Percentiles rank a stretch among this genome's conserved stretches.
Evolutionary conservation across 2,113 vertebrate species (phyloP).

Genomic region (Neomonachus schauinslandi): DNA sequence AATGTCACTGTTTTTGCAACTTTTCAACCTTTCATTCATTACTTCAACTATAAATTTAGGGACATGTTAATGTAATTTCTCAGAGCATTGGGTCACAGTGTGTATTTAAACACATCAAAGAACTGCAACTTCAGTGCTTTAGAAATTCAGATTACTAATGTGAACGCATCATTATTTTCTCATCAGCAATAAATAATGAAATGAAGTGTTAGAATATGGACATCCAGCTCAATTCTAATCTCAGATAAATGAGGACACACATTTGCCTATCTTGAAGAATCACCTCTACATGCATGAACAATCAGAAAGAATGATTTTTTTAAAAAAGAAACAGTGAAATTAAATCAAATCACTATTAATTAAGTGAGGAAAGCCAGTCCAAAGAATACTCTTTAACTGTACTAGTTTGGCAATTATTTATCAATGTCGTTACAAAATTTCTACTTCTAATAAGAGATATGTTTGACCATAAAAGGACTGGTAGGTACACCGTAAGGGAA

Average conservation of each 20-base stretch:
- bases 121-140: slow-evolving; percentile 24
- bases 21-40: slow-evolving; percentile 50
- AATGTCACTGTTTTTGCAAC: background rate
- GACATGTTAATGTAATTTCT: slow-evolving; percentile 31
- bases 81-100: background rate
- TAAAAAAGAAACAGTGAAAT: slow-evolving; percentile 31
- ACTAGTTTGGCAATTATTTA: background rate
- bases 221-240: slow-evolving; percentile 39
- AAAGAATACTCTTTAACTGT: background rate
- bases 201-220: background rate
- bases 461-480: background rate
- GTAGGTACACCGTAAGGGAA: background rate
- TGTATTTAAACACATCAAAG: slow-evolving; percentile 51
- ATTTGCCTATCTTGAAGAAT: slow-evolving; percentile 38
- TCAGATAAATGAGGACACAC: background rate
- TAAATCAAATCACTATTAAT: slow-evolving; percentile 33
- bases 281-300: background rate
- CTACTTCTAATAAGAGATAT: background rate
- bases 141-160: slow-evolving; percentile 50
- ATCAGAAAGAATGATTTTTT: slow-evolving; percentile 11
- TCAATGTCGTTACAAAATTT: background rate
- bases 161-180: slow-evolving; percentile 50
- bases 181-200: slow-evolving; percentile 38
- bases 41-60: background rate
- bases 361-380: background rate